Evolutionary conservation across 2,888 invertebrate genomes (phyloP).

Genomic region (Eristalis tenax): DNA sequence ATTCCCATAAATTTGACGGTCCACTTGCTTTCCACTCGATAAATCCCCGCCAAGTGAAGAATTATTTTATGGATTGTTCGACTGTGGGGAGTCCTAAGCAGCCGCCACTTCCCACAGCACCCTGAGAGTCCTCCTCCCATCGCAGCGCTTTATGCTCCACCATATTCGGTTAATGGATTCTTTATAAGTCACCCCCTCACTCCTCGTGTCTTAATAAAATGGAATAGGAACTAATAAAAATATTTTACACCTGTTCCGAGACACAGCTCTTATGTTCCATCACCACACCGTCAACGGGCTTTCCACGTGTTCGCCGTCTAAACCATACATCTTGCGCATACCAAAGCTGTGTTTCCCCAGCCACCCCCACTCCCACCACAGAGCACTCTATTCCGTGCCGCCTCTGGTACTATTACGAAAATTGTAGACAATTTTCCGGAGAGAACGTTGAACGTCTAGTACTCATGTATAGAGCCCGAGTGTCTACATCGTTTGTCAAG

Average conservation of each 20-base stretch:
- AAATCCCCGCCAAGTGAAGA: too few species aligned
- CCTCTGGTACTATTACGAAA: conserved; percentile 7
- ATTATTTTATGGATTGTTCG: not conserved
- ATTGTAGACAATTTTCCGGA: conserved; percentile 9
- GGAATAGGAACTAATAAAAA: not conserved
- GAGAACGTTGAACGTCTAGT: conserved; percentile 12
- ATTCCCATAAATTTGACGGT: too few species aligned
- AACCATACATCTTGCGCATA: not conserved
- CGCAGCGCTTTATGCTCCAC: not conserved
- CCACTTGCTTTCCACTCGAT: too few species aligned
- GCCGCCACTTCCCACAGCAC: not conserved
- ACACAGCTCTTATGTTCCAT: not conserved
- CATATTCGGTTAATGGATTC: not conserved
- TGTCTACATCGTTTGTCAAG: conserved; percentile 11
- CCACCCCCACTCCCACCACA: not conserved
- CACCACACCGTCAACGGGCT: too few species aligned
- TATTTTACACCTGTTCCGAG: not conserved
- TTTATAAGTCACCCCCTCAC: not conserved
- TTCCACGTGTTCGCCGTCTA: not conserved
- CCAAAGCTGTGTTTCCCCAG: not conserved
- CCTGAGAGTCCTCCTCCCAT: not conserved
- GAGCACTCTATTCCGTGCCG: not conserved
- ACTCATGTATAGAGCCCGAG: conserved; percentile 1
- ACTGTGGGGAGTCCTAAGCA: not conserved
- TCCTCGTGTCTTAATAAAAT: not conserved